Evolutionary conservation across 2,113 vertebrate genomes (phyloP), one percentile per base, ranked within the genome.

Genomic region (Castor canadensis): DNA sequence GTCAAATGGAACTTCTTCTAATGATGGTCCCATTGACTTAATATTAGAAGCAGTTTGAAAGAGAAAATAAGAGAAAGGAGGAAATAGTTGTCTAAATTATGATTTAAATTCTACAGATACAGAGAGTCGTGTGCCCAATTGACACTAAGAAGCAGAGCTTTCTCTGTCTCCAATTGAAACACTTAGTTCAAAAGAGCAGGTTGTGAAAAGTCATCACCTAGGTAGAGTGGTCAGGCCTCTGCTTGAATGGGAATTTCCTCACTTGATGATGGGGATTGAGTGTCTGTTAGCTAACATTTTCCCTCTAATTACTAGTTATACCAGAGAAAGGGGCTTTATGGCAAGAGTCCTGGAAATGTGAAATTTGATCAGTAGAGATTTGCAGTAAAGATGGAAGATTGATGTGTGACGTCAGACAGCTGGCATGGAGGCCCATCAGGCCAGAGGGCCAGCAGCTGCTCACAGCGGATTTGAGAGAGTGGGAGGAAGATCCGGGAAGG

Each of bases 271-370:
- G 98, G 96, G 98, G 98, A 99, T 98, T 98, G 98, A 98, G 98
- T 98, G 98, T 99, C 99, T 99, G 98, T 99, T 99, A 97, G 98
- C 98, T 97, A 98, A 98, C 97, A 98, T 98, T 98, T 98, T 98
- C 97, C 96, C 84, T 97, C 97, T 98, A 98, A 98, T 98, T 98
- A 98, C 98, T 98, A 98, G 98, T 98, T 98, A 98, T 97, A 98
- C 97, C 94, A 98, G 97, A 97, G 97, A 98, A 98, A 98, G 95
- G 90, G 94, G 95, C 96, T 98, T 98, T 98, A 97, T 92, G 20
- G 95, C 94, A 22, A 2, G 97, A 97, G 98, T 97, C 93, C 98
- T 98, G 92, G 95, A 98, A 98, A 98, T 62, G 64, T 98, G 98
- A 98, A 98, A 99, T 96, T 95, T 3, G 98, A 99, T 98, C 98